Evolutionary conservation across 1,140 invertebrate species (phyloP), one percentile per base, ranked within the genome.

Genomic region (Diprion similis): DNA sequence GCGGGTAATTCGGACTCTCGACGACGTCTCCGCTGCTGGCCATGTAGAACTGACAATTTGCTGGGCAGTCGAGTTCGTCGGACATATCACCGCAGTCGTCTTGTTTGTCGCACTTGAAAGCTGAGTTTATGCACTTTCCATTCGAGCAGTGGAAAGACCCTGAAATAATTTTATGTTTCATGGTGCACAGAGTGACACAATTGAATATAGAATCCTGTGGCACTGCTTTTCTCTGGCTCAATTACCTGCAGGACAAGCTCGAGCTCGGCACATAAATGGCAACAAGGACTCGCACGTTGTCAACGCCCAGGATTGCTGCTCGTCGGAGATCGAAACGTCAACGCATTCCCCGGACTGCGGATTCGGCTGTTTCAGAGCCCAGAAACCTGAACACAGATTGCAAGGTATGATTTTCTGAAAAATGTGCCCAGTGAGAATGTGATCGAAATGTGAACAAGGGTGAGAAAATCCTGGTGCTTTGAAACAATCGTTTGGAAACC

Each of bases 11-110:
- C 0, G 96, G 95, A 78, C 96, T 97, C 85, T 97, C 95, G 19
- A 99, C 95, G 8, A 97, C 95, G 86, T 98, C 97, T n/a, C 95
- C 96, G 80, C 95, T 96, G 77, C 95, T 96, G 13, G 95, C 96
- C 91, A 97, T 95, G 81, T 98, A 97, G 84, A 92, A 97, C 83
- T 97, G 95, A 85, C 97, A 98, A 75, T 95, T 93, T 17, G 90
- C 89, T 66, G 95, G 91, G 82, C 97, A 98, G 83, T 97, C 95
- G 75, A 97, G 90, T 90, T 98, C 97, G 86, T 98, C 96, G 9
- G 95, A 96, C 76, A 90, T 93, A 87, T 98, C 97, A 24, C 95
- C 96, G 81, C 97, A 98, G 83, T 98, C 97, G 82, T 98, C 94
- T 89, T 96, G 93, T 81, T 95, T 96, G 86, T 98, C 96, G 85